These are phyloP conservation scores for Sterna hirundo DNA, from an alignment of 2,113 vertebrate genomes.

Conservation along the genomic window DNA sequence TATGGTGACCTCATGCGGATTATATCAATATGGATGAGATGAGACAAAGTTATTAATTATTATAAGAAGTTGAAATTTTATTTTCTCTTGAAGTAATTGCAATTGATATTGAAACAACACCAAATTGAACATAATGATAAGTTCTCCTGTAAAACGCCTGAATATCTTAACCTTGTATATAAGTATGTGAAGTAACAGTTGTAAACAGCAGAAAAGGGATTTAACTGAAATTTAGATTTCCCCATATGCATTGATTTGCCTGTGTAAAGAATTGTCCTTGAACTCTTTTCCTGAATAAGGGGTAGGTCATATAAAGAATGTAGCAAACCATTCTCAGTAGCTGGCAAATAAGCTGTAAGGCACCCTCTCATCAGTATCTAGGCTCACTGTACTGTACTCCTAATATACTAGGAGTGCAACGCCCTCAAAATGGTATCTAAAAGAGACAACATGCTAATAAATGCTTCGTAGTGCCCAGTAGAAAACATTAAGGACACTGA, in stretches of 20 bases:
- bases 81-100: not conserved
- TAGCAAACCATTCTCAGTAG: not conserved
- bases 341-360: not conserved
- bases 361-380: not conserved
- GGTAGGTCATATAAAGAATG: not conserved
- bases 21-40: not conserved
- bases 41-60: not conserved
- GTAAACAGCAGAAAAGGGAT: not conserved
- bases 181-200: not conserved
- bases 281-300: not conserved
- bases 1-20: not conserved
- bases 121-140: not conserved
- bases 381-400: not conserved
- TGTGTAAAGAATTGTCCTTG: not conserved
- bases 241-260: not conserved
- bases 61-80: not conserved
- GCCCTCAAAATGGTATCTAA: not conserved
- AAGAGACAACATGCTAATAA: not conserved
- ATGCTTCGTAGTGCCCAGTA: not conserved
- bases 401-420: not conserved
- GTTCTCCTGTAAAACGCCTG: not conserved
- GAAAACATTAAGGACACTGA: not conserved
- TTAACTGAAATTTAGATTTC: not conserved
- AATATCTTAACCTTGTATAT: not conserved
- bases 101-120: not conserved